Percentiles rank a stretch among this genome's conserved stretches.
phyloP scores from a whole-genome alignment of 2,888 invertebrate species.

The Tachystola acroxantha region DNA sequence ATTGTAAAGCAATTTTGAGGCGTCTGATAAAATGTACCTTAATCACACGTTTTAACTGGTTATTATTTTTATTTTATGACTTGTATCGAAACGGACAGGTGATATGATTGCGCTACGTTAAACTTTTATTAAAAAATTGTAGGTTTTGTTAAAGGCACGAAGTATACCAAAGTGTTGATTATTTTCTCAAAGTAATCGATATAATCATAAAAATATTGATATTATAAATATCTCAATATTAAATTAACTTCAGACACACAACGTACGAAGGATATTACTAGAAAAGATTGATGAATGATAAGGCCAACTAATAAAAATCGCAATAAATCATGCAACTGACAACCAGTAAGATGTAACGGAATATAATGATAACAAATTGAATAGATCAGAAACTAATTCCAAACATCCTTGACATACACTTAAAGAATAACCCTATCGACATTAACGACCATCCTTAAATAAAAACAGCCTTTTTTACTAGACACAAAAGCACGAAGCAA shows the following conservation, averaged over 20 bases:
- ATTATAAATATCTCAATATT: too few species aligned
- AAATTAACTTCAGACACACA: too few species aligned
- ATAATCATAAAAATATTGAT: too few species aligned
- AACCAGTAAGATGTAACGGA: slow-evolving; percentile 22
- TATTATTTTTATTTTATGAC: not conserved
- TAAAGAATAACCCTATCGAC: slow-evolving; percentile 12
- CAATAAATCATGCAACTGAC: slow-evolving; percentile 8
- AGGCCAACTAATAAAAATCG: not conserved
- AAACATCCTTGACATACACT: slow-evolving; percentile 26
- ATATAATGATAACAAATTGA: slow-evolving; percentile 35
- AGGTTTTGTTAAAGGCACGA: too few species aligned
- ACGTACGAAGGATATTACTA: not conserved
- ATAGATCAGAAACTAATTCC: slow-evolving; percentile 27
- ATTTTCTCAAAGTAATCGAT: too few species aligned
- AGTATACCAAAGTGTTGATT: too few species aligned
- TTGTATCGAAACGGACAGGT: not conserved
- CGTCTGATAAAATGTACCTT: slow-evolving; percentile 1
- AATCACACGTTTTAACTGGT: slow-evolving; percentile 1
- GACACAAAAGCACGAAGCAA: slow-evolving; percentile 22
- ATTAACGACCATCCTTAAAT: slow-evolving; percentile 10
- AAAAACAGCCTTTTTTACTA: not conserved
- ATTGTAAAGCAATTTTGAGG: not conserved
- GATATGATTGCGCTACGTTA: not conserved
- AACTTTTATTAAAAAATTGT: too few species aligned
- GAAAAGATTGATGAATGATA: not conserved